Conservation (phyloP, 2,797 vertebrate species). For the Nyctalus aviator region DNA sequence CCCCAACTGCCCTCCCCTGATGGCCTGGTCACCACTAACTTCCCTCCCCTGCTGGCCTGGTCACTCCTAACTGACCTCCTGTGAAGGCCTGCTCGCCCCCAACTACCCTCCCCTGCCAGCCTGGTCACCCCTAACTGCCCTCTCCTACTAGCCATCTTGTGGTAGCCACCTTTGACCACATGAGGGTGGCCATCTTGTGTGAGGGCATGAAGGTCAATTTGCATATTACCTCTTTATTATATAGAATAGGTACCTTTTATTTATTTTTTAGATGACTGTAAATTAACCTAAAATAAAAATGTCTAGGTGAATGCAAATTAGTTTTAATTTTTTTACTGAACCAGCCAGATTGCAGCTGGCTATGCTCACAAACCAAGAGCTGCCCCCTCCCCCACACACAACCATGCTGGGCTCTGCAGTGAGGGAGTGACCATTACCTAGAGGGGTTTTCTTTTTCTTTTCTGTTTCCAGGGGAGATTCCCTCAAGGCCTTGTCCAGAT, state of each 20-base stretch:
- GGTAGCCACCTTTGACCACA: too few relatives aligned
- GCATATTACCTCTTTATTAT: too few relatives aligned
- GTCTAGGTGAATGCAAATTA: conserved; percentile 48
- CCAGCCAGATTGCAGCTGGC: neutral
- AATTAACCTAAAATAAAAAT: neutral
- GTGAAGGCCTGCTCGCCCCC: too few relatives aligned
- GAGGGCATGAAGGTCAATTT: too few relatives aligned
- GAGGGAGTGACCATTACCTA: neutral
- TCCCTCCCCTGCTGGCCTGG: too few relatives aligned
- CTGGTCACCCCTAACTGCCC: too few relatives aligned
- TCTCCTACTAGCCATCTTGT: too few relatives aligned
- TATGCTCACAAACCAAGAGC: neutral
- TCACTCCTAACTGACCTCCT: too few relatives aligned
- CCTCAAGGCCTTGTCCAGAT: conserved; percentile 66
- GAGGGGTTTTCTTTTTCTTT: conserved; percentile 11
- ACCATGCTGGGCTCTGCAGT: neutral
- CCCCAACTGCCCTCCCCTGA: too few relatives aligned
- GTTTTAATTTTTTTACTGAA: conserved; percentile 34
- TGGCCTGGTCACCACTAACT: too few relatives aligned
- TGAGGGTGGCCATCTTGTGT: too few relatives aligned
- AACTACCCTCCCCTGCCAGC: too few relatives aligned
- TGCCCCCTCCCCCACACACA: neutral
- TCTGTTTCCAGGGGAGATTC: conserved; percentile 56
- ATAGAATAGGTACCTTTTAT: neutral
- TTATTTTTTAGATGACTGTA: neutral